Conservation (phyloP, 2,888 invertebrate species). For the Chrysolina americana region DNA sequence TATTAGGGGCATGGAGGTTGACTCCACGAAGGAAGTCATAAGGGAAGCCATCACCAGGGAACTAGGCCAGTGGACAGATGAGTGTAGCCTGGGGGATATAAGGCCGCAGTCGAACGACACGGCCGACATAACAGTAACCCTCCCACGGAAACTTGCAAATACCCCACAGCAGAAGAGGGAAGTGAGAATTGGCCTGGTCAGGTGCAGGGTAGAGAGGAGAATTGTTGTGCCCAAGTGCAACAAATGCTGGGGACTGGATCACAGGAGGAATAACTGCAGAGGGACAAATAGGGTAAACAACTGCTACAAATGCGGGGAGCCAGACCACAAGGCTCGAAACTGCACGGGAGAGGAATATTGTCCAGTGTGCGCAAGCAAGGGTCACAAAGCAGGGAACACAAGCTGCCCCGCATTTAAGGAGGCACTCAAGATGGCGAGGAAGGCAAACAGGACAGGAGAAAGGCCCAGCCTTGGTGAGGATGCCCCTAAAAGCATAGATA, state of each 20-base stretch:
- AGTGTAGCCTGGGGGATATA: background rate
- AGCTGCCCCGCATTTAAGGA: constrained; percentile 33
- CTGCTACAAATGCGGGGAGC: constrained; percentile 17
- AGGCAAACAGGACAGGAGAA: background rate
- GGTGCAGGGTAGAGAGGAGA: background rate
- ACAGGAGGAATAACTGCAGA: background rate
- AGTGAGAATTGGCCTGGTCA: background rate
- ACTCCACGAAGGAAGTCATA: no score
- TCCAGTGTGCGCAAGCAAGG: background rate
- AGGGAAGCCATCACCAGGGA: background rate
- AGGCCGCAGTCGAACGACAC: background rate
- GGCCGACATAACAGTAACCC: background rate
- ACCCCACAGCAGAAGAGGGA: background rate
- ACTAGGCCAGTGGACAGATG: background rate
- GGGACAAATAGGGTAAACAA: background rate
- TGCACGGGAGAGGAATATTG: background rate
- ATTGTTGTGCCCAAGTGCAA: background rate
- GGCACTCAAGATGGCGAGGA: background rate
- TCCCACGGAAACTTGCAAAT: background rate
- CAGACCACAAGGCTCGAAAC: background rate
- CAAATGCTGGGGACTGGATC: background rate
- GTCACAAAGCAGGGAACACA: background rate
- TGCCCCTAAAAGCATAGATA: background rate
- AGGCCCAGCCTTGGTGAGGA: background rate
- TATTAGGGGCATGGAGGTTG: background rate